Base-by-base conservation (phyloP, 2,113 vertebrate genomes). In the Menidia beryllina region DNA sequence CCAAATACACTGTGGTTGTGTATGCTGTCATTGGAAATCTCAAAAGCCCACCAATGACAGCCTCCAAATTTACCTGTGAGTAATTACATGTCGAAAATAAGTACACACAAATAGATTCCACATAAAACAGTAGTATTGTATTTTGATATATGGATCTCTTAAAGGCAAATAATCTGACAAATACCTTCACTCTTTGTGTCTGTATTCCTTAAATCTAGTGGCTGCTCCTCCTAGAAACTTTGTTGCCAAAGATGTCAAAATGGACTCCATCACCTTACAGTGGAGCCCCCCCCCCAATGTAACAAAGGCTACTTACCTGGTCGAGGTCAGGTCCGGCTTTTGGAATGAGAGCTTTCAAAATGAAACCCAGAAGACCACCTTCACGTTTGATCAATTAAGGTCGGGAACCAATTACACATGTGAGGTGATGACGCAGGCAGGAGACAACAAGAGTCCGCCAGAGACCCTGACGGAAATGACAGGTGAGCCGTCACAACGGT, bases 1-100 rank as follows among this genome's bases (percentile, higher is more conserved):
- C 66, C n/a, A 0, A 70, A 0, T 91, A 91, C 81, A 54, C 3
- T 0, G 73, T 92, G 21, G 14, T 0, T 0, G 72, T 91, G 38
- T 7, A 0, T 8, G 26, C 60, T 15, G 3, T 67, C 1, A 67
- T 6, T 2, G 66, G 57, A 43, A 0, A 7, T 3, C 1, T 50
- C 0, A 0, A 0, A 0, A 51, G 90, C 51, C 0, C 0, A 0
- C 0, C 0, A 0, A 19, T 15, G n/a, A 0, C 0, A 0, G 0
- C 0, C 0, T 39, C 2, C 53, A 8, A 0, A 0, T 85, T 72
- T 52, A 92, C 91, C n/a, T 0, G 91, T 92, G 67, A 91, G 91
- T 89, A 13, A n/a, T 7, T 8, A 52, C 21, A 19, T 53, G 6
- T n/a, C 6, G 15, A 45, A 45, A 45, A 7, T 0, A 11, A 45